These are phyloP conservation scores for Hiodon tergisus DNA, from an alignment of 2,113 vertebrate species.

Conservation along the genomic window DNA sequence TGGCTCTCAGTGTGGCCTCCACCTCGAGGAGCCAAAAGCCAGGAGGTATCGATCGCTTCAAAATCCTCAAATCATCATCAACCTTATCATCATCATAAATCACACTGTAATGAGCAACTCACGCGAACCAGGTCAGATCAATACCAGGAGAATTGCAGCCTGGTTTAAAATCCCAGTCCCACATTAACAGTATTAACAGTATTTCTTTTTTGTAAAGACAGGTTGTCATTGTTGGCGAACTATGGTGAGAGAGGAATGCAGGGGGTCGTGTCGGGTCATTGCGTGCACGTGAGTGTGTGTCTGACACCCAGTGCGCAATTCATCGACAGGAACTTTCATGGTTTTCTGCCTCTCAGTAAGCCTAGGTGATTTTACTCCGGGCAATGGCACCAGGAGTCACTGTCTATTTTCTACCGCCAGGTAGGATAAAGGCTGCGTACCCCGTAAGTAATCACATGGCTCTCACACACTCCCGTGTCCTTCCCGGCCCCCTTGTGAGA, in stretches of 20 bases:
- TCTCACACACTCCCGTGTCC: too few relatives aligned
- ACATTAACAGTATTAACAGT: not conserved
- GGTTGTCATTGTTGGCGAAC: not conserved
- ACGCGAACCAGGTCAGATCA: not conserved
- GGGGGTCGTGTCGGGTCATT: too few relatives aligned
- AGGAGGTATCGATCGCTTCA: not conserved
- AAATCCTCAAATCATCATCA: not conserved
- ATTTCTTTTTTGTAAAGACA: not conserved
- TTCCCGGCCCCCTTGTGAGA: too few relatives aligned
- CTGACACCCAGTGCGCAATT: not conserved
- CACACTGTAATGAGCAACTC: conserved; percentile 5
- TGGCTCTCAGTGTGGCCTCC: not conserved
- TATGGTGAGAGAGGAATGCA: not conserved
- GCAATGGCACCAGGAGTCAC: too few relatives aligned
- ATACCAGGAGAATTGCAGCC: not conserved
- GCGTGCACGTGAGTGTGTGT: not conserved
- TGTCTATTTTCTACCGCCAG: too few relatives aligned
- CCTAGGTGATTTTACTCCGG: too few relatives aligned
- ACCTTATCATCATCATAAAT: not conserved
- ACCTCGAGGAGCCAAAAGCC: not conserved
- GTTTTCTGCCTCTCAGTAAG: not conserved
- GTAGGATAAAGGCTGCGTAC: too few relatives aligned
- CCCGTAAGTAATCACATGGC: too few relatives aligned
- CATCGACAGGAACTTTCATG: not conserved
- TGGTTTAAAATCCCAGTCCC: not conserved